phyloP scores from a whole-genome alignment of 2,113 vertebrate species.

The Chrysochloris asiatica region DNA sequence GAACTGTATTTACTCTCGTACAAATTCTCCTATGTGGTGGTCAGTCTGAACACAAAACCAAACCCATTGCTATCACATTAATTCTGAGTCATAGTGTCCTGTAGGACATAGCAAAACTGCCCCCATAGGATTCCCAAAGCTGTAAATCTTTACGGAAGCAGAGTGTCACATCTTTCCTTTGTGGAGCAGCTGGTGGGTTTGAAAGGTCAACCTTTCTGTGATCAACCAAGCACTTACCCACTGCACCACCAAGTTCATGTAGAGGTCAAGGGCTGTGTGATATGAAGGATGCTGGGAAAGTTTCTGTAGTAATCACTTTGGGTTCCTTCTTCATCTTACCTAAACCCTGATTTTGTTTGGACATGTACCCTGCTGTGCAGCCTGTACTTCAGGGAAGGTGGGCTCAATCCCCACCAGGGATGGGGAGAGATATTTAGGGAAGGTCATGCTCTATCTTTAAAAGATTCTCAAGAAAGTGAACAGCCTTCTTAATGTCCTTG shows the following conservation, averaged over 20 bases:
- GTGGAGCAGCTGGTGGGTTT: too few relatives aligned
- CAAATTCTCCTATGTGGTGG: neutral
- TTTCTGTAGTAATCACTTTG: neutral
- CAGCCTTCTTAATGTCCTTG: neutral
- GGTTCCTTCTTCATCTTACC: neutral
- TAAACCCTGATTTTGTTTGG: neutral
- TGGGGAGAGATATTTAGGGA: neutral
- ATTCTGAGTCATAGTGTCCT: too few relatives aligned
- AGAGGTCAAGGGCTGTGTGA: neutral
- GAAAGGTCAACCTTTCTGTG: too few relatives aligned
- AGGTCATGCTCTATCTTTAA: neutral
- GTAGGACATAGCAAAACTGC: too few relatives aligned
- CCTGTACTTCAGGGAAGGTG: too few relatives aligned
- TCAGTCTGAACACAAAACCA: neutral
- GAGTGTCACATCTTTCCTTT: too few relatives aligned
- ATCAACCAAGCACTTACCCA: too few relatives aligned
- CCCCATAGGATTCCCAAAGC: too few relatives aligned
- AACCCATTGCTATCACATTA: too few relatives aligned
- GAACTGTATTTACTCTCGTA: neutral
- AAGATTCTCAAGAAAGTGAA: conserved; percentile 2
- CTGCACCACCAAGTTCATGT: neutral
- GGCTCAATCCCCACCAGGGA: too few relatives aligned
- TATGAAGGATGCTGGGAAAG: neutral
- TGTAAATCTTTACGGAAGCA: too few relatives aligned
- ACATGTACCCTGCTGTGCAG: too few relatives aligned